These are phyloP conservation scores for Drosophila sucinea DNA, from an alignment of 1,140 invertebrate genomes.

Conservation along the genomic window DNA sequence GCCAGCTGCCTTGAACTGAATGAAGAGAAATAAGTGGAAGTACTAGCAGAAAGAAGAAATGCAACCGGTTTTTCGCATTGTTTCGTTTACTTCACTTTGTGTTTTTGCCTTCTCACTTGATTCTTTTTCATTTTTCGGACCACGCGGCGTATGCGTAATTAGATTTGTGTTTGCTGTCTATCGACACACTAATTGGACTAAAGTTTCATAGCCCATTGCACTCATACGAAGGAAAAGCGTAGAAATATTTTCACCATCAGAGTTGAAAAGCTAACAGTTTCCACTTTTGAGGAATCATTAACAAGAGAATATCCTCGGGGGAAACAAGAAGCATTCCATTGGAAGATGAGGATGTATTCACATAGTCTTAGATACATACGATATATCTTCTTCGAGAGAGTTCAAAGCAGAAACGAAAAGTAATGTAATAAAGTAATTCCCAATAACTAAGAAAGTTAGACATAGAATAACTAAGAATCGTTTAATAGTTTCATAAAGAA, in stretches of 20 bases:
- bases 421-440: no score
- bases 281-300: not conserved
- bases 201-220: slow-evolving; percentile 7
- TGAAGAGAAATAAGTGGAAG: slow-evolving; percentile 23
- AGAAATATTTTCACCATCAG: not conserved
- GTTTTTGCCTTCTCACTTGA: not conserved
- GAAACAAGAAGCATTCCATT: no score
- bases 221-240: not conserved
- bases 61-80: slow-evolving; percentile 18
- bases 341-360: no score
- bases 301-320: no score
- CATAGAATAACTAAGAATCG: no score
- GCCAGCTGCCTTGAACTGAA: slow-evolving; percentile 20
- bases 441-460: no score
- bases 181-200: slow-evolving; percentile 20
- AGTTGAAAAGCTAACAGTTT: not conserved
- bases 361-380: no score
- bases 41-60: slow-evolving; percentile 16
- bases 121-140: not conserved
- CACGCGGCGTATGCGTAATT: slow-evolving; percentile 29
- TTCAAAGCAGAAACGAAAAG: no score
- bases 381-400: no score
- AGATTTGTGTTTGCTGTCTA: slow-evolving; percentile 24
- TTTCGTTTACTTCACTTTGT: not conserved
- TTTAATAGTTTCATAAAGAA: no score